Base-by-base conservation (phyloP, 2,113 vertebrate genomes). In the Corythoichthys intestinalis region DNA sequence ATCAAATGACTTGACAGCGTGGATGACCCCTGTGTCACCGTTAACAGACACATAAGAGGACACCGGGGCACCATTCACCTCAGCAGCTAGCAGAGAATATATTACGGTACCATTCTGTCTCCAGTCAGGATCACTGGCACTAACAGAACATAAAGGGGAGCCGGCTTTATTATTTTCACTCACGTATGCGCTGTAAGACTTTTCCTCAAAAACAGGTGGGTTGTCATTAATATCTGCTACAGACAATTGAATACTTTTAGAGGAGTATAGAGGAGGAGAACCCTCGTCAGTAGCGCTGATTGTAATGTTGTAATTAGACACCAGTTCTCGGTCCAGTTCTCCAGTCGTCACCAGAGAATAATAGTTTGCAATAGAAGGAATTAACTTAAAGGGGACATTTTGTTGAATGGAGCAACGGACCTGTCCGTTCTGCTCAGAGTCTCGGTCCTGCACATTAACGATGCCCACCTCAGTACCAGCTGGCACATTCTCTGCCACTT, bases 11-110 rank as follows among this genome's bases (percentile, higher is more conserved):
- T 8, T 44, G 41, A 8, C 41, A 8, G 41, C 41, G 41, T 44
- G 41, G 41, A 44, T 5, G 41, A 44, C 41, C 6, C 41, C 41
- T 4, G 83, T 85, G 67, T 90, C 90, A 47, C 90, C 87, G 46
- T 92, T 92, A 56, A 94, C 88, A 39, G 92, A 93, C 1, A 94
- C 13, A 56, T 84, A 91, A 9, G 91, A 92, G 37, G 91, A 92
- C 6, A 44, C 41, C 41, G 41, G 41, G 41, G 64, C 68, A 11
- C 86, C 83, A 13, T 83, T 83, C n/a, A 88, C 59, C 1, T 85
- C 87, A 62, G 70, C 84, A 17, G 89, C 54, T n/a, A 82, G 65
- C 60, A 94, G 70, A 47, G 91, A 92, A 77, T 93, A 94, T 50
- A 85, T 68, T 15, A 93, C 73, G 59, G 1, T 44, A 1, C 41